Evolutionary conservation across 2,888 invertebrate genomes (phyloP), one percentile per base, ranked within the genome.

Genomic region (Mythimna lalbum): DNA sequence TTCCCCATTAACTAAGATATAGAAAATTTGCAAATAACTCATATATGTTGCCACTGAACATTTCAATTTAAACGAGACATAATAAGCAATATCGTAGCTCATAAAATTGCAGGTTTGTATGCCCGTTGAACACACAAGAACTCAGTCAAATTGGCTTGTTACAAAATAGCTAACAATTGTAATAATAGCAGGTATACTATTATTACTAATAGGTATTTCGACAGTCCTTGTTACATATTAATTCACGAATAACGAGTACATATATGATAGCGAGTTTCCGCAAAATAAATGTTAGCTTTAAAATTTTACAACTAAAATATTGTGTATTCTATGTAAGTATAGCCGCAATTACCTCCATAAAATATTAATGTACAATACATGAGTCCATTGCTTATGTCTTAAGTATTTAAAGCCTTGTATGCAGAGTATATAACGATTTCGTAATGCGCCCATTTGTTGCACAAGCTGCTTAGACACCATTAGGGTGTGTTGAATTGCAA

Each of bases 401-500:
- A 52, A 65, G 59, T 68, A 61, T 47, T 62, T 67, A 64, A 62
- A 61, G 56, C 31, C 63, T 63, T 64, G 62, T 80, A 68, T 80
- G 80, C 71, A 33, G 55, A 71, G 67, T 64, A 71, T 72, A 68
- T 52, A 66, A 59, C 21, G 50, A 72, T 79, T 63, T 76, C 53
- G 56, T 68, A 80, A 79, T 56, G 61, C 65, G 56, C 31, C 31
- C 55, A 76, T 63, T 76, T 47, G 55, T 78, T 79, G 59, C 68
- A 49, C 56, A 76, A 79, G 47, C 50, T 68, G 55, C 62, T 78
- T 80, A 56, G 53, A 49, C 55, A 65, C 64, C 64, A 76, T 63
- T 60, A 65, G 64, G 81, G 77, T 80, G 76, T 43, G 71, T 72
- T 63, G 78, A 80, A 79, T 79, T 72, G 65, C 50, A 80, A 79